Evolutionary conservation across 2,888 invertebrate species (phyloP).

Genomic region (Chymomyza procnemis): DNA sequence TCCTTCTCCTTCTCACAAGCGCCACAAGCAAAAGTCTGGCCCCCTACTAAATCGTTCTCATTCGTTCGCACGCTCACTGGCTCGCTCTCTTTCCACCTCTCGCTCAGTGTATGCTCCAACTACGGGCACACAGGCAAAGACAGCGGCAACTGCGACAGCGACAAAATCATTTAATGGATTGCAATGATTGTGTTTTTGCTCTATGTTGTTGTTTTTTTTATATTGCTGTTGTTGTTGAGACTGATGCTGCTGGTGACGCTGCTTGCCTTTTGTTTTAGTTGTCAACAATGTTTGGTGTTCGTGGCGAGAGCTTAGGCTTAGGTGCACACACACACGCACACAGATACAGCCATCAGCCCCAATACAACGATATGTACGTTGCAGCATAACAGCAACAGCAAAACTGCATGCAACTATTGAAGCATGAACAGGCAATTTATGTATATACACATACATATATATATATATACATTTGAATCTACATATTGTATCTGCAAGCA

Average conservation of each 20-base stretch:
- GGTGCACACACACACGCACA: conserved; percentile 14
- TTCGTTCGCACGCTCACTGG: conserved; percentile 5
- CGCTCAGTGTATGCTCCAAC: background rate
- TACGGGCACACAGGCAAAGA: conserved; percentile 5
- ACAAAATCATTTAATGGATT: conserved; percentile 48
- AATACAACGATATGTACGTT: conserved; percentile 20
- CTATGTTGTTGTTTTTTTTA: conserved; percentile 5
- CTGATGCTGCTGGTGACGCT: background rate
- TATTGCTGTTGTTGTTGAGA: conserved; percentile 8
- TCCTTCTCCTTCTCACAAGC: background rate
- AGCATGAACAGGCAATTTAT: conserved; percentile 71
- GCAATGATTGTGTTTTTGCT: conserved; percentile 30
- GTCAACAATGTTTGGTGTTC: conserved; percentile 51
- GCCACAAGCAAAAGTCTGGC: background rate
- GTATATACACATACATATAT: conserved; percentile 35
- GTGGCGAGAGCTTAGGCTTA: conserved; percentile 52
- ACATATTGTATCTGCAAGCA: conserved; percentile 2
- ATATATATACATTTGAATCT: conserved; percentile 2
- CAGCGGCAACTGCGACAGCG: conserved; percentile 8
- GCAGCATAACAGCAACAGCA: background rate
- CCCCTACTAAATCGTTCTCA: conserved; percentile 9
- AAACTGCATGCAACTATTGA: conserved; percentile 65
- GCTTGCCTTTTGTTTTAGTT: conserved; percentile 58
- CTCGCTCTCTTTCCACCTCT: background rate
- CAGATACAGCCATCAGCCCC: background rate